phyloP scores from a whole-genome alignment of 1,140 invertebrate species.

The Caenorhabditis briggsae region DNA sequence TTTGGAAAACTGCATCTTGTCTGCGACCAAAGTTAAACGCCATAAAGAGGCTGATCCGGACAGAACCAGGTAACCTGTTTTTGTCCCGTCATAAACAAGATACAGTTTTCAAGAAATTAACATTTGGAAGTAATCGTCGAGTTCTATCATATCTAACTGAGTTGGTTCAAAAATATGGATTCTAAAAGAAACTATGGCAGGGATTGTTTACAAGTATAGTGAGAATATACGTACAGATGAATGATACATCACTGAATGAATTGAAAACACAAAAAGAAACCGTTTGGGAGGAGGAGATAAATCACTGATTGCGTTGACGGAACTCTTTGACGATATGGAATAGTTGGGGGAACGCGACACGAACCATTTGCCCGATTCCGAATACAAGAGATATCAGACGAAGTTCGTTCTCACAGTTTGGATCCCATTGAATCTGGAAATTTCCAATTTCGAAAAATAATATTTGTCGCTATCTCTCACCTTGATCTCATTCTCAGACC shows the following conservation, averaged over 20 bases:
- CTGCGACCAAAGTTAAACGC: too few relatives aligned
- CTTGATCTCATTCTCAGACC: conserved; percentile 34
- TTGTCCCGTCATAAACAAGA: too few relatives aligned
- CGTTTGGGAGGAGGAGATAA: neutral
- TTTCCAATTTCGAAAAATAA: neutral
- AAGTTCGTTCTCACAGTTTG: conserved; percentile 38
- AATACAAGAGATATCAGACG: conserved; percentile 20
- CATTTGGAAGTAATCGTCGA: too few relatives aligned
- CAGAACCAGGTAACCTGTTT: too few relatives aligned
- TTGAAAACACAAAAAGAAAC: neutral
- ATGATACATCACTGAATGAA: neutral
- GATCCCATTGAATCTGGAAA: conserved; percentile 40
- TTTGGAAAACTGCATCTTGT: too few relatives aligned
- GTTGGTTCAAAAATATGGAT: too few relatives aligned
- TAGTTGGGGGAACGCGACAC: conserved; percentile 24
- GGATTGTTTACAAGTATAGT: too few relatives aligned
- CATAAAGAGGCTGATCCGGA: too few relatives aligned
- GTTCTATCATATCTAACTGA: too few relatives aligned
- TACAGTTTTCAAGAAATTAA: too few relatives aligned
- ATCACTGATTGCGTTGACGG: conserved; percentile 36
- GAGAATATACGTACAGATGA: too few relatives aligned
- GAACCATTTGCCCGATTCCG: conserved; percentile 23
- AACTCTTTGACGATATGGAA: conserved; percentile 35
- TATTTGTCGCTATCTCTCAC: neutral
- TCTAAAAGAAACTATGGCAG: too few relatives aligned